A percentile compares a stretch with the other conserved stretches of the same genome.
Evolutionary conservation across 2,888 invertebrate species (phyloP).

Genomic region (Trichopria drosophilae): DNA sequence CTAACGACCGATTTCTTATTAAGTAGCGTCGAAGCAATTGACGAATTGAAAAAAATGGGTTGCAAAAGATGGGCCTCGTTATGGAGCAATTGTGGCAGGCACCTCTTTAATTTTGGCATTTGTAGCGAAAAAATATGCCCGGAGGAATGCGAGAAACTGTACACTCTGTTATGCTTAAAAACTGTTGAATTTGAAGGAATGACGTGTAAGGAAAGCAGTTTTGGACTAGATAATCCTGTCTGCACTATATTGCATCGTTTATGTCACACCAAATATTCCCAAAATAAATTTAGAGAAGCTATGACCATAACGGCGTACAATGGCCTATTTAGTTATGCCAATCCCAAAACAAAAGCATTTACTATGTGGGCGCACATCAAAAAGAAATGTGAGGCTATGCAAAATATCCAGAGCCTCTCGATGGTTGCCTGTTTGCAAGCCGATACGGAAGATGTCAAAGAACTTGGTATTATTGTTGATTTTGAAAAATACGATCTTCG

Average conservation of each 20-base stretch:
- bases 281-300: conserved; percentile 44
- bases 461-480: conserved; percentile 40
- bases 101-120: conserved; percentile 45
- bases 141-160: conserved; percentile 36
- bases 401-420: conserved; percentile 35
- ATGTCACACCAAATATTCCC: conserved; percentile 17
- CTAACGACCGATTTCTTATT: too few relatives aligned
- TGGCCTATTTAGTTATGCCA: conserved; percentile 41
- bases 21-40: too few relatives aligned
- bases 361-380: conserved; percentile 49
- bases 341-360: conserved; percentile 44
- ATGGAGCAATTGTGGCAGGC: conserved; percentile 42
- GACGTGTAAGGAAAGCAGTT: conserved; percentile 24
- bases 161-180: conserved; percentile 37
- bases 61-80: conserved; percentile 42
- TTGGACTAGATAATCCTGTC: conserved; percentile 36
- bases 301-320: conserved; percentile 44
- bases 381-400: conserved; percentile 32
- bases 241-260: conserved; percentile 35
- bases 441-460: conserved; percentile 34
- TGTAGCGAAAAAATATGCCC: conserved; percentile 35
- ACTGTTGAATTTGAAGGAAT: conserved; percentile 40
- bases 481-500: conserved; percentile 41
- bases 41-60: conserved; percentile 33
- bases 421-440: conserved; percentile 42